Evolutionary conservation across 37 sponge, comb jelly and placozoan species (phyloP).

Genomic region (Spongilla lacustris): DNA sequence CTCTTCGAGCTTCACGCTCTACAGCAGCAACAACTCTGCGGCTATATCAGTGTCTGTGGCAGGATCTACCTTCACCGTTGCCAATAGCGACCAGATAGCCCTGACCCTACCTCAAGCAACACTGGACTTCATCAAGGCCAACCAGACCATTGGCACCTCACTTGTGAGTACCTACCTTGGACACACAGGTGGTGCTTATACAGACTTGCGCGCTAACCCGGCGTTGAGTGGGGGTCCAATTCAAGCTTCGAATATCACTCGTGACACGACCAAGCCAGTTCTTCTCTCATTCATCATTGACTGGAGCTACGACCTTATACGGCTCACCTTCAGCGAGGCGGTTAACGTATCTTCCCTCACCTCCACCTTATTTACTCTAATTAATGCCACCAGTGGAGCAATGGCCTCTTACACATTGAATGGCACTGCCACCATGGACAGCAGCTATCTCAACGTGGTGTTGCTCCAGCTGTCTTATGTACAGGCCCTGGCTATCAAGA

Average conservation of each 20-base stretch:
- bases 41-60: constrained; percentile 2
- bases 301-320: constrained; percentile 39
- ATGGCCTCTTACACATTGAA: constrained; percentile 4
- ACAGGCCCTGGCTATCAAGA: constrained; percentile 71
- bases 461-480: constrained; percentile 20
- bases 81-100: constrained; percentile 20
- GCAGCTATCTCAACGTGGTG: constrained; percentile 58
- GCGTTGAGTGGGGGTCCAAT: constrained; percentile 3
- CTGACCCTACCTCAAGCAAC: constrained; percentile 17
- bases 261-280: constrained; percentile 67
- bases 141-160: constrained; percentile 30
- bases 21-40: constrained; percentile 17
- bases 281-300: constrained; percentile 57
- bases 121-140: constrained; percentile 45
- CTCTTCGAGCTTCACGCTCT: constrained; percentile 47
- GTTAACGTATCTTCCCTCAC: constrained; percentile 66
- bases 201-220: constrained; percentile 53
- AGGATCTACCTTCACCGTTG: constrained; percentile 37
- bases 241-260: constrained; percentile 38
- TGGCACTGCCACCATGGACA: constrained; percentile 12
- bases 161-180: constrained; percentile 63
- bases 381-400: constrained; percentile 28
- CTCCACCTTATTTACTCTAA: constrained; percentile 55
- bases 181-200: constrained; percentile 24
- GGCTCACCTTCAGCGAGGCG: constrained; percentile 86